Evolutionary conservation across 2,113 vertebrate species (phyloP).

Genomic region (Girardinichthys multiradiatus): DNA sequence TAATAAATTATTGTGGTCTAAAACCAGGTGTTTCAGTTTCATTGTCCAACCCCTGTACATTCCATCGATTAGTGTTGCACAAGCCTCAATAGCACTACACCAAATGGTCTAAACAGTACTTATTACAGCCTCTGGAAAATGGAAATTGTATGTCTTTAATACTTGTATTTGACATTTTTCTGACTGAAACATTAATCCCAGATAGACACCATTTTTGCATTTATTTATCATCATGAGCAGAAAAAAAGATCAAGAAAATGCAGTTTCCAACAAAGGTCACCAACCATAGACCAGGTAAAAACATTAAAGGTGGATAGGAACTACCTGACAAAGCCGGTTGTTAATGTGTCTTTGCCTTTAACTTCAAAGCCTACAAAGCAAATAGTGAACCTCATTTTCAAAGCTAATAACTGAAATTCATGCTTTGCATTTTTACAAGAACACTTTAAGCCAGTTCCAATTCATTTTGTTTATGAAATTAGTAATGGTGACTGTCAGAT

Average conservation of each 20-base stretch:
- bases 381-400: background rate
- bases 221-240: background rate
- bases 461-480: background rate
- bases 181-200: background rate
- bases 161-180: slow-evolving; percentile 6
- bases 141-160: background rate
- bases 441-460: background rate
- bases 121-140: slow-evolving; percentile 15
- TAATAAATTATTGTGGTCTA: no score
- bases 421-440: background rate
- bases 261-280: background rate
- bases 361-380: background rate
- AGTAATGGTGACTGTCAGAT: background rate
- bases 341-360: background rate
- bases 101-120: slow-evolving; percentile 10
- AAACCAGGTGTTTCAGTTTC: no score
- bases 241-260: background rate
- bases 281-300: background rate
- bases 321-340: background rate
- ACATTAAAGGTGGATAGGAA: background rate
- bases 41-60: no score
- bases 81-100: slow-evolving; percentile 3
- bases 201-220: background rate
- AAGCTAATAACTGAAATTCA: background rate
- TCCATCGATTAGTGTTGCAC: slow-evolving; percentile 41